Percentiles rank a stretch among this genome's conserved stretches.
phyloP scores from a whole-genome alignment of 2,113 vertebrate species.

The Eurystomus gularis region DNA sequence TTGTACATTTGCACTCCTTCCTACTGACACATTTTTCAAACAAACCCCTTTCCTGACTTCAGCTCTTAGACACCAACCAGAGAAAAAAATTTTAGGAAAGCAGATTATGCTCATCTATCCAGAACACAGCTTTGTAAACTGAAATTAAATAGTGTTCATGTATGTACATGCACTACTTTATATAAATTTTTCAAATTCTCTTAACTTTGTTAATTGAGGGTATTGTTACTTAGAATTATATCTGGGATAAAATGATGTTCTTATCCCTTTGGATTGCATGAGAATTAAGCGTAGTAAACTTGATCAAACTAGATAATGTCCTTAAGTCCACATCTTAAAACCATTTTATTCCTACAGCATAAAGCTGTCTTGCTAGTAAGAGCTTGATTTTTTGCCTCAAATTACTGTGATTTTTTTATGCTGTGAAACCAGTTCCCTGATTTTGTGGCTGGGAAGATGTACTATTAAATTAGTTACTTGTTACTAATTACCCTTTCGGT shows the following conservation, averaged over 20 bases:
- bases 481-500: background rate
- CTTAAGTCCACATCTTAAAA: background rate
- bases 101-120: background rate
- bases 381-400: background rate
- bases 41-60: background rate
- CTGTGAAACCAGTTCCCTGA: background rate
- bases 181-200: background rate
- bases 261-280: background rate
- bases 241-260: background rate
- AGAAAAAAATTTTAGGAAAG: background rate
- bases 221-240: background rate
- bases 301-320: background rate
- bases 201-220: background rate
- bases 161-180: background rate
- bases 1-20: background rate
- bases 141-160: background rate
- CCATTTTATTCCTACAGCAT: background rate
- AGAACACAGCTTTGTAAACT: background rate
- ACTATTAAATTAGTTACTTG: background rate
- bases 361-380: background rate
- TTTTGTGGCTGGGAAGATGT: background rate
- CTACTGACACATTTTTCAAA: background rate
- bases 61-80: background rate
- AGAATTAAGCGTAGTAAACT: background rate
- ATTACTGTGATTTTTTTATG: background rate